Evolutionary conservation across 1,140 invertebrate genomes (phyloP), one percentile per base, ranked within the genome.

Genomic region (Dendroctonus valens): DNA sequence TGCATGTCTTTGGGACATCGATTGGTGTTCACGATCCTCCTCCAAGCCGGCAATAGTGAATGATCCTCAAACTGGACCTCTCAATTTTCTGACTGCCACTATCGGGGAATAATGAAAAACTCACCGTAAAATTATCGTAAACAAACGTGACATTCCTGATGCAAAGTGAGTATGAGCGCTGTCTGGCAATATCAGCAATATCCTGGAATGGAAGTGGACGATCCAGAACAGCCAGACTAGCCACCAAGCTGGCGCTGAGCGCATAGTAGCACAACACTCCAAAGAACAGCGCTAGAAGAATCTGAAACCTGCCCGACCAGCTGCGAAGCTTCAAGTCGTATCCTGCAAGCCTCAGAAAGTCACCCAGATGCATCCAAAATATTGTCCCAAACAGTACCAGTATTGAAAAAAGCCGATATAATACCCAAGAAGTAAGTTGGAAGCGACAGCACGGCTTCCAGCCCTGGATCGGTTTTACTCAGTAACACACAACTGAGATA

Each of bases 111-210:
- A 46, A 15, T 51, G 5, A 55, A 55, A 65, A 55, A 65, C 68
- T 68, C 69, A 76, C 75, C 41, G 73, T 68, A 46, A 76, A 75
- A 68, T 70, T 71, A 55, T 76, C 74, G 54, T 74, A 76, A 11
- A 77, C 74, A 49, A 76, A 76, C n/a, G 75, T 75, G 14, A 71
- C 71, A 15, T 67, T 74, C 26, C 76, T 69, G 12, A 77, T 7
- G 61, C 76, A 77, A 12, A 77, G 54, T 15, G 70, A 71, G 53
- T 73, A 67, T 26, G 62, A 71, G 37, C 51, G 60, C 49, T 69
- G 70, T 1, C 57, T 42, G 3, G 42, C 37, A 12, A 77, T 59
- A 8, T 76, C 74, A 8, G 70, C 50, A 2, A 77, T 26, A 7
- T 65, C 59, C 40, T 51, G 60, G 55, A 76, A 72, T 7, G 76